Evolutionary conservation across 2,888 invertebrate species (phyloP).

Genomic region (Rhagophthalmus giganteus): DNA sequence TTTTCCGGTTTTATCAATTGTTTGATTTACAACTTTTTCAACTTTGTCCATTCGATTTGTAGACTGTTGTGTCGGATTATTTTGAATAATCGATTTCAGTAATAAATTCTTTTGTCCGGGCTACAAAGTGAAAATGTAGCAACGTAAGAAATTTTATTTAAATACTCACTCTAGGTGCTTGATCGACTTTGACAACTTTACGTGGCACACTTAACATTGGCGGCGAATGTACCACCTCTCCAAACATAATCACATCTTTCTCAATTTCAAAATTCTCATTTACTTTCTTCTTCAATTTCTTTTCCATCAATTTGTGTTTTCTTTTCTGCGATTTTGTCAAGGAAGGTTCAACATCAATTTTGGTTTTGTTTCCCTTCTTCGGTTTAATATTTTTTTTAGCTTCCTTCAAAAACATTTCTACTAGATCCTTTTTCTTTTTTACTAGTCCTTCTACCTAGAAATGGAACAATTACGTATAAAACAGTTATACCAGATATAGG

Average conservation of each 20-base stretch:
- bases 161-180: constrained; percentile 39
- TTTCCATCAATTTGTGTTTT: constrained; percentile 57
- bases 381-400: constrained; percentile 45
- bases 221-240: constrained; percentile 74
- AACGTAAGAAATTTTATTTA: background rate
- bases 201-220: constrained; percentile 64
- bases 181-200: constrained; percentile 50
- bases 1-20: constrained; percentile 61
- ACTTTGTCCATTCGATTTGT: constrained; percentile 3
- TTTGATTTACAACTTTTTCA: constrained; percentile 43
- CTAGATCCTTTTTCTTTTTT: constrained; percentile 60
- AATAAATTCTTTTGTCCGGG: constrained; percentile 68
- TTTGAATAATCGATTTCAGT: constrained; percentile 58
- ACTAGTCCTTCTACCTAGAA: constrained; percentile 53
- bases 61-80: constrained; percentile 9
- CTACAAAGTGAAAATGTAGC: constrained; percentile 52
- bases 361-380: constrained; percentile 51
- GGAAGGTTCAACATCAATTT: constrained; percentile 41
- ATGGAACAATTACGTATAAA: too few relatives aligned
- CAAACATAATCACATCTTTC: constrained; percentile 71
- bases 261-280: constrained; percentile 61
- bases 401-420: constrained; percentile 57
- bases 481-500: too few relatives aligned
- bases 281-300: constrained; percentile 55
- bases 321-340: constrained; percentile 61